phyloP scores from a whole-genome alignment of 2,888 invertebrate genomes.

The Drosophila aldrichi region DNA sequence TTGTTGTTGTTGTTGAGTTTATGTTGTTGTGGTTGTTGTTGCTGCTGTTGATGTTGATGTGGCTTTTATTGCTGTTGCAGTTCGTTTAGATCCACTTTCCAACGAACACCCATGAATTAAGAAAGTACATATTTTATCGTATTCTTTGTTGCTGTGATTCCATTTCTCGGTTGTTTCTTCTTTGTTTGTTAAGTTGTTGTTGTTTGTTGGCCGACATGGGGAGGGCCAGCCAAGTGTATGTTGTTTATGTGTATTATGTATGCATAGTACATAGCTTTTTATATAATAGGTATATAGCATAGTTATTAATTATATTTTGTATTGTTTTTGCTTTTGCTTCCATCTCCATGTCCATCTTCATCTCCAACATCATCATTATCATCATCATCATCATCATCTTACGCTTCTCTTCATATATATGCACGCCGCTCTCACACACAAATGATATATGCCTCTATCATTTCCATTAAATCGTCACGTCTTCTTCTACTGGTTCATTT shows the following conservation, averaged over 20 bases:
- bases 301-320: conserved; percentile 52
- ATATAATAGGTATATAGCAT: conserved; percentile 53
- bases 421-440: conserved; percentile 34
- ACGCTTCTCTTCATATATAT: conserved; percentile 20
- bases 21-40: conserved; percentile 26
- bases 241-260: conserved; percentile 50
- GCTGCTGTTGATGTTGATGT: conserved; percentile 9
- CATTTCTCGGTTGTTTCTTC: conserved; percentile 2
- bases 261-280: conserved; percentile 49
- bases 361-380: background rate
- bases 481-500: conserved; percentile 8
- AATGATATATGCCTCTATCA: conserved; percentile 34
- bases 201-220: conserved; percentile 27
- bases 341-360: background rate
- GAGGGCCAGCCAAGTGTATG: conserved; percentile 31
- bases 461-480: conserved; percentile 14
- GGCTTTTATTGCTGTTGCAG: conserved; percentile 25
- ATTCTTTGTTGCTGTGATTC: conserved; percentile 13
- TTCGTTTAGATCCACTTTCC: conserved; percentile 11
- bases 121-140: conserved; percentile 16
- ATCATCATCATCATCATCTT: background rate
- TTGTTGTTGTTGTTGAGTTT: conserved; percentile 27
- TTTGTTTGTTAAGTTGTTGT: conserved; percentile 32
- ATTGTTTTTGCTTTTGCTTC: conserved; percentile 24
- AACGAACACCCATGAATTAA: conserved; percentile 25